Conservation (phyloP, 2,113 vertebrate genomes). For the Marcusenius ussheri region DNA sequence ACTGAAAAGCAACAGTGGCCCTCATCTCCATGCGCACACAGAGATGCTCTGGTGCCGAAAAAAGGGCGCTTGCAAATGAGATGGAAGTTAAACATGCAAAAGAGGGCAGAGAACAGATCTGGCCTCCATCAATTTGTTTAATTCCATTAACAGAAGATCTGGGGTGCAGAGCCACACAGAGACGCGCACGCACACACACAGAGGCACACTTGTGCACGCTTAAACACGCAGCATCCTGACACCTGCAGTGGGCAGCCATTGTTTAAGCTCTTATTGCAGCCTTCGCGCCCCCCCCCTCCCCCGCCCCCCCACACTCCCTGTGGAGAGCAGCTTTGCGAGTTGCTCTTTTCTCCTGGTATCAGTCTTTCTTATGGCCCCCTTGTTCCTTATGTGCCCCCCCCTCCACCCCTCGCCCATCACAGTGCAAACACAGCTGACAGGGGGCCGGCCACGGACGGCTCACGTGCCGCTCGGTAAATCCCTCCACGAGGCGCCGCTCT, state of each 20-base stretch:
- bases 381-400: not conserved
- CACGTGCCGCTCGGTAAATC: constrained; percentile 57
- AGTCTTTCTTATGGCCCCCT: not conserved
- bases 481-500: constrained; percentile 33
- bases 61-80: constrained; percentile 52
- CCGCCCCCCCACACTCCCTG: not conserved
- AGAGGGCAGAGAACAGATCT: constrained; percentile 28
- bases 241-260: constrained; percentile 26
- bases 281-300: not conserved
- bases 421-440: constrained; percentile 64
- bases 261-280: constrained; percentile 9
- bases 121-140: constrained; percentile 50
- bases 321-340: constrained; percentile 18
- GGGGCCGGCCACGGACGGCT: constrained; percentile 49
- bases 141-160: constrained; percentile 43
- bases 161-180: not conserved
- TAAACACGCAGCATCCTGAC: constrained; percentile 17
- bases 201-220: constrained; percentile 10
- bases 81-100: constrained; percentile 44
- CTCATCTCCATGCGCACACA: constrained; percentile 18
- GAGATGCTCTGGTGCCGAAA: constrained; percentile 15
- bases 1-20: constrained; percentile 19
- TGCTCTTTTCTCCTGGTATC: constrained; percentile 2
- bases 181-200: constrained; percentile 7
- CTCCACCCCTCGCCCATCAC: constrained; percentile 25